phyloP scores from a whole-genome alignment of 2,797 vertebrate genomes.

The Sebastes minor region DNA sequence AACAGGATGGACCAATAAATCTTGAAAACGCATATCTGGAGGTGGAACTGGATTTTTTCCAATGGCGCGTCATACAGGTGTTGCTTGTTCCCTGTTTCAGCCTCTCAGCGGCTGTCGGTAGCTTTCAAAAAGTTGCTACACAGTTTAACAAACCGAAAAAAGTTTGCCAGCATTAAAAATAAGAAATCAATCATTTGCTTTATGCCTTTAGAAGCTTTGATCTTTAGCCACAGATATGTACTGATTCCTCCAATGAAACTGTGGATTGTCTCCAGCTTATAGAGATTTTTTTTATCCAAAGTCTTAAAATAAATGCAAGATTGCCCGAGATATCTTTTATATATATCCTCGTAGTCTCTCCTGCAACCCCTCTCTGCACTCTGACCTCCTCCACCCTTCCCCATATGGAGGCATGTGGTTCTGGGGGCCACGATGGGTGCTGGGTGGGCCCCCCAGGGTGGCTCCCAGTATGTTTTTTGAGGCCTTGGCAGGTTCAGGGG shows the following conservation, averaged over 20 bases:
- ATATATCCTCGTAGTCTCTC: background rate
- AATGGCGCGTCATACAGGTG: too few relatives aligned
- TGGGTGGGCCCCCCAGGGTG: background rate
- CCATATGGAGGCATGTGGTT: background rate
- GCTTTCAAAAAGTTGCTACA: background rate
- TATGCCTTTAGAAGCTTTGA: background rate
- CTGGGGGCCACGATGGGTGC: background rate
- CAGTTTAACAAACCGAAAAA: background rate
- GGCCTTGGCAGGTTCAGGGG: conserved; percentile 21
- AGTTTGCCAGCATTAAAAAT: background rate
- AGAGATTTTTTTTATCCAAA: conserved; percentile 23
- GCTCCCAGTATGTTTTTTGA: background rate
- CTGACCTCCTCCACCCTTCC: conserved; percentile 20
- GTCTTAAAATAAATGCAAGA: conserved; percentile 1
- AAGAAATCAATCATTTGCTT: background rate
- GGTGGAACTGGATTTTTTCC: too few relatives aligned
- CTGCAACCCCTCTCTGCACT: background rate
- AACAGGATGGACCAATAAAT: too few relatives aligned
- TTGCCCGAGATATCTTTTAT: background rate
- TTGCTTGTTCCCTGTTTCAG: too few relatives aligned
- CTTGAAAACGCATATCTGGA: too few relatives aligned
- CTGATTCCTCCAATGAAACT: background rate
- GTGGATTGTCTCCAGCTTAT: background rate
- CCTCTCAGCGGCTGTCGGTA: background rate
- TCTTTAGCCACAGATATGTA: background rate